Conservation (phyloP, 2,113 vertebrate species). For the Sinocyclocheilus maitianheensis region DNA sequence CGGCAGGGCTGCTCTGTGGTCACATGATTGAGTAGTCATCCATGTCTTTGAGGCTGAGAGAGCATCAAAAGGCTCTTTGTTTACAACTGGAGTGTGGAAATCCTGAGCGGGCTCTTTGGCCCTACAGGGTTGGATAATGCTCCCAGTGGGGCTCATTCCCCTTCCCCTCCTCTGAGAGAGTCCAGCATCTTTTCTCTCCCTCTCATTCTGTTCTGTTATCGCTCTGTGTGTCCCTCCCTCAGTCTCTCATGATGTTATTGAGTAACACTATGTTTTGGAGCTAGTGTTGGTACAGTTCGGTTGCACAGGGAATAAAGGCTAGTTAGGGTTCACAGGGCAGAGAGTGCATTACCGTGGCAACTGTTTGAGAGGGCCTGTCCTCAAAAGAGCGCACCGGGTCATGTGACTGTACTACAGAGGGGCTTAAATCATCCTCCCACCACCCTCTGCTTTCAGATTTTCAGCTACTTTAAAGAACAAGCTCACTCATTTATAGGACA, state of each 20-base stretch:
- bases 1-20: slow-evolving; percentile 47
- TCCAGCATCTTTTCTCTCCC: slow-evolving; percentile 18
- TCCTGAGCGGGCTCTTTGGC: slow-evolving; percentile 41
- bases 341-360: slow-evolving; percentile 69
- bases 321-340: slow-evolving; percentile 41
- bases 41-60: slow-evolving; percentile 50
- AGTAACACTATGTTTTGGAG: slow-evolving; percentile 35
- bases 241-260: slow-evolving; percentile 32
- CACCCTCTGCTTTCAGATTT: slow-evolving; percentile 53
- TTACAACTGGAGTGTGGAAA: slow-evolving; percentile 60
- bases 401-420: slow-evolving; percentile 66
- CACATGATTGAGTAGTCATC: slow-evolving; percentile 62
- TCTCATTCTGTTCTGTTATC: slow-evolving; percentile 13
- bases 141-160: slow-evolving; percentile 41
- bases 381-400: slow-evolving; percentile 62
- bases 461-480: neutral
- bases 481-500: neutral
- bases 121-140: slow-evolving; percentile 50
- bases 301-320: slow-evolving; percentile 32
- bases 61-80: slow-evolving; percentile 72
- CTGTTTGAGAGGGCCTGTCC: slow-evolving; percentile 58
- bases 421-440: slow-evolving; percentile 64
- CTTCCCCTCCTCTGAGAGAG: slow-evolving; percentile 9
- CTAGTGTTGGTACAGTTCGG: slow-evolving; percentile 26
- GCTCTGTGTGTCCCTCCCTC: slow-evolving; percentile 8